Evolutionary conservation across 2,797 vertebrate genomes (phyloP), one percentile per base, ranked within the genome.

Genomic region (Lophotriccus pileatus): DNA sequence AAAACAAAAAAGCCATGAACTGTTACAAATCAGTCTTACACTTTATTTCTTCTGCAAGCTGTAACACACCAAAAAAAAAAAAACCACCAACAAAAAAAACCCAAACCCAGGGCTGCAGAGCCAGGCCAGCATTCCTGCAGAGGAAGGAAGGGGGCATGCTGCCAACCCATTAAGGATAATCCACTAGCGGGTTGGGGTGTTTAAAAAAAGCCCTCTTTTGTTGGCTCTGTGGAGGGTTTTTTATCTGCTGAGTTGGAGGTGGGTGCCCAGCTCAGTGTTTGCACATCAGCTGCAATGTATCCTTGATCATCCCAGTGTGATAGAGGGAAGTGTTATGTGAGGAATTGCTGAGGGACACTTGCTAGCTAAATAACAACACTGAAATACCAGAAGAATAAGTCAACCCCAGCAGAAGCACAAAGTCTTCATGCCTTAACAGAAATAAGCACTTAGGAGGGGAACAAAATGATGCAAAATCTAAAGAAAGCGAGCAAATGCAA

Each of bases 21-120:
- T 86, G 39, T 46, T 43, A 52, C 12, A 75, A 84, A 78, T 52
- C 44, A 66, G 19, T 37, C 58, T 84, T 59, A 55, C n/a, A n/a
- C 32, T 91, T 87, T n/a, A 87, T 82, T 89, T 91, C 55, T 81
- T 87, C 66, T 91, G n/a, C 73, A 47, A 78, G 64, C 66, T 72
- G 53, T 56, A 87, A 66, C 34, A 72, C 28, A 76, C 12, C 14
- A 15, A 49, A 34, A 5, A 24, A 28, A 16, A 37, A 17, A 25
- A 6, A 2, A 13, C 7, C 62, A 49, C 16, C n/a, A 63, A 25
- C 28, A 63, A 67, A 76, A 67, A 17, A 41, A 7, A 12, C 5
- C 36, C 39, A 41, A 62, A 28, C 39, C 39, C 22, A 15, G 28
- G 12, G 50, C 68, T 82, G 84, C 69, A 84, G 50, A 84, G 69